Base-by-base conservation (phyloP, 2,888 invertebrate genomes). In the Stenurella melanura region DNA sequence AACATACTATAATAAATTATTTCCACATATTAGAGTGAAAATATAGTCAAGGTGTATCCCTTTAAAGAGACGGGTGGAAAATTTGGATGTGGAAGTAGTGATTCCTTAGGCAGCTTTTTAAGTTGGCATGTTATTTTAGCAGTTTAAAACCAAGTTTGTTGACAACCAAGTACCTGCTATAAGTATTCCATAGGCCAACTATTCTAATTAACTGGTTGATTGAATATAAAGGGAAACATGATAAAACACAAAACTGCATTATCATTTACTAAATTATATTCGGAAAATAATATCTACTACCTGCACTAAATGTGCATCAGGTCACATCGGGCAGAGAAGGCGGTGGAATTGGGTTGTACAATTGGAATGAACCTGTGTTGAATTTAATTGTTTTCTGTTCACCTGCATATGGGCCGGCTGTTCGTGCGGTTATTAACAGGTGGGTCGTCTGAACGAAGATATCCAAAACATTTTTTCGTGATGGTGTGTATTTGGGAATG, bases 311-410 rank as follows among this genome's bases (percentile, higher is more conserved):
- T 21, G 50, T 21, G n/a, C 15, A 68, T 68, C 21, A 26, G 21
- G 21, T 26, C 50, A 30, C 18, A 26, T 3, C 12, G 21, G 19
- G 42, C 12, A n/a, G 21, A n/a, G 21, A 19, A 73, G 63, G 73
- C 73, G 61, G 73, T 50, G 50, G 50, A 60, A 63, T 10, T 64
- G 61, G 50, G 30, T 17, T 26, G 21, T 26, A 26, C 21, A 26
- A 26, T 57, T 50, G 50, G 63, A 56, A 56, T 26, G 77, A 72
- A 75, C 76, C 75, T 73, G 78, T 73, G 63, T 77, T 30, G 80
- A 75, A 67, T 79, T 79, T 77, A 78, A 76, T 77, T 80, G 76
- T 79, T 57, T 78, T 71, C 54, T 71, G 74, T 78, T 79, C 80
- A 80, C 80, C 79, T 80, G 80, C 76, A 74, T 61, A 74, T 71